phyloP scores from a whole-genome alignment of 1,140 invertebrate species.

The Drosophila baimaii region DNA sequence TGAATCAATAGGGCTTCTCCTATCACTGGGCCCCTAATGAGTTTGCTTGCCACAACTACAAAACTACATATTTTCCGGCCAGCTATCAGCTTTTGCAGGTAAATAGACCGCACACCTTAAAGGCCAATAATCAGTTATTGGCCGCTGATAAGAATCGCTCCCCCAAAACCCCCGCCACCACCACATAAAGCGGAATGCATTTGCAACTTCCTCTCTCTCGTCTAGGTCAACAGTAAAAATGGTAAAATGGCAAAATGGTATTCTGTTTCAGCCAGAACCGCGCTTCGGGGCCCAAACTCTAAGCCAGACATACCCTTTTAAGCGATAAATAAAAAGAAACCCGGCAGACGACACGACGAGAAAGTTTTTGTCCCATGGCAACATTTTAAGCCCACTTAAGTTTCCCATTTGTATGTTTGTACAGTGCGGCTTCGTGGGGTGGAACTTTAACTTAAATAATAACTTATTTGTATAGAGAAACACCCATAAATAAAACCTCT shows the following conservation, averaged over 20 bases:
- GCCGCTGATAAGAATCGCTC: conserved; percentile 29
- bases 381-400: conserved; percentile 67
- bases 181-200: conserved; percentile 53
- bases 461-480: background rate
- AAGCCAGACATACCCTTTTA: conserved; percentile 60
- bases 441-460: background rate
- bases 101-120: conserved; percentile 36
- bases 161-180: too few species aligned
- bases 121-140: conserved; percentile 40
- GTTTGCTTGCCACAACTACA: conserved; percentile 20
- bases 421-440: conserved; percentile 21
- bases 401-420: conserved; percentile 52
- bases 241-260: conserved; percentile 38
- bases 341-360: conserved; percentile 51
- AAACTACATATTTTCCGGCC: conserved; percentile 25
- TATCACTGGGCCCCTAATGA: conserved; percentile 37
- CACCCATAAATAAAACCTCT: accelerated
- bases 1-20: conserved; percentile 27
- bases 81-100: conserved; percentile 24
- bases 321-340: conserved; percentile 68
- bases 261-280: conserved; percentile 55
- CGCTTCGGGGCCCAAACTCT: conserved; percentile 40
- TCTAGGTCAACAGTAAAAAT: conserved; percentile 39
- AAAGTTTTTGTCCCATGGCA: conserved; percentile 63
- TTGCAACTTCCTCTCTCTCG: conserved; percentile 73